phyloP scores from a whole-genome alignment of 2,797 vertebrate genomes.

The Pseudocheirus occidentalis region DNA sequence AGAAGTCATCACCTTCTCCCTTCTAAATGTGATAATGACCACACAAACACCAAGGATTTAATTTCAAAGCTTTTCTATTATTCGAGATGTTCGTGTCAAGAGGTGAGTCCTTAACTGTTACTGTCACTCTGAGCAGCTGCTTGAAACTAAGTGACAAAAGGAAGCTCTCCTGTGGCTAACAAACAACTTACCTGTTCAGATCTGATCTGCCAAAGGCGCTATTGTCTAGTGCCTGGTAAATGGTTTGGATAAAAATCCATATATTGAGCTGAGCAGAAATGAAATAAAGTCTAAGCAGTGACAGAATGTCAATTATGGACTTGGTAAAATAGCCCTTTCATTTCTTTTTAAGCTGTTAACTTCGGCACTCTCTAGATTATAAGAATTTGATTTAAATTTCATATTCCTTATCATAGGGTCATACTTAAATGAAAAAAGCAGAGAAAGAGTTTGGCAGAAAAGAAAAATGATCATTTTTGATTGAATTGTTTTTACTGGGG shows the following conservation, averaged over 20 bases:
- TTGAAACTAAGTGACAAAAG: not conserved
- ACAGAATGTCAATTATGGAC: conserved; percentile 68
- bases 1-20: conserved; percentile 45
- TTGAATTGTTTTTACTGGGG: not conserved
- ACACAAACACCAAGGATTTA: conserved; percentile 60
- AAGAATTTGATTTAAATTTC: conserved; percentile 57
- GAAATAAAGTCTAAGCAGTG: conserved; percentile 73
- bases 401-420: not conserved
- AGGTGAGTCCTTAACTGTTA: conserved; percentile 64
- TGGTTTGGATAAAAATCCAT: conserved; percentile 79
- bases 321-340: conserved; percentile 67
- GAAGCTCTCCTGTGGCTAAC: conserved; percentile 1
- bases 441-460: not conserved
- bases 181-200: not conserved
- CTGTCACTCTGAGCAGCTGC: conserved; percentile 43
- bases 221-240: conserved; percentile 67
- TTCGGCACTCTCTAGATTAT: conserved; percentile 56
- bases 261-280: conserved; percentile 74
- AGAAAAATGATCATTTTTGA: not conserved
- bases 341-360: conserved; percentile 67
- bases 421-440: not conserved
- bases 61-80: conserved; percentile 58
- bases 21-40: conserved; percentile 64
- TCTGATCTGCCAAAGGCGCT: conserved; percentile 50
- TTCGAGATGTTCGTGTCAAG: conserved; percentile 57